phyloP scores from a whole-genome alignment of 2,113 vertebrate species.

The Trinectes maculatus region DNA sequence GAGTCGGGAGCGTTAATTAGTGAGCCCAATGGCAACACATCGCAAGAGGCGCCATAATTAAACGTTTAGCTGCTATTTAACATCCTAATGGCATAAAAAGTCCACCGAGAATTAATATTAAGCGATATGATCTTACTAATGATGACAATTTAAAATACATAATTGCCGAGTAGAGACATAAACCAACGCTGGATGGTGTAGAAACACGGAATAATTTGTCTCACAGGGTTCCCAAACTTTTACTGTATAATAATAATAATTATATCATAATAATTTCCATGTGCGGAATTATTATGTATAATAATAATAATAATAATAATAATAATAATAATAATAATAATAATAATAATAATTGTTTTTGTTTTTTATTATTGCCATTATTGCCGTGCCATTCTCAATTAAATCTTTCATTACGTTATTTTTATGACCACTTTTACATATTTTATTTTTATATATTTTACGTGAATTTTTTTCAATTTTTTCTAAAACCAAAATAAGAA shows the following conservation, averaged over 20 bases:
- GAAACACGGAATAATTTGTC: slow-evolving; percentile 17
- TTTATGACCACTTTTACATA: too few relatives aligned
- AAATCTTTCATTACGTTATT: too few relatives aligned
- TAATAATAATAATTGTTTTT: too few relatives aligned
- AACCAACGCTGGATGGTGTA: slow-evolving; percentile 9
- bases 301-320: neutral
- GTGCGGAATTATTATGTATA: neutral
- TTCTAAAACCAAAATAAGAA: slow-evolving; percentile 1
- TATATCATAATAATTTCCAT: slow-evolving; percentile 13
- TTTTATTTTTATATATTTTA: neutral
- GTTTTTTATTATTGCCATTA: neutral
- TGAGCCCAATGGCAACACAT: slow-evolving; percentile 75
- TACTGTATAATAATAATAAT: neutral
- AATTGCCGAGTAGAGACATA: slow-evolving; percentile 55
- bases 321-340: slow-evolving; percentile 7
- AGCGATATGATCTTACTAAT: slow-evolving; percentile 58
- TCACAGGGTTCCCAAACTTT: slow-evolving; percentile 16
- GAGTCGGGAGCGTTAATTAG: slow-evolving; percentile 77
- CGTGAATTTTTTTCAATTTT: neutral
- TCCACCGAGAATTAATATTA: slow-evolving; percentile 73
- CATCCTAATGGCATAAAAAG: slow-evolving; percentile 71
- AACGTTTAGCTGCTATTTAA: slow-evolving; percentile 78
- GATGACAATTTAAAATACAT: slow-evolving; percentile 58
- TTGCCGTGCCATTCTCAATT: too few relatives aligned
- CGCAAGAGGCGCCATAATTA: slow-evolving; percentile 72